Base-by-base conservation (phyloP, 2,797 vertebrate genomes). In the Gymnocypris eckloni region DNA sequence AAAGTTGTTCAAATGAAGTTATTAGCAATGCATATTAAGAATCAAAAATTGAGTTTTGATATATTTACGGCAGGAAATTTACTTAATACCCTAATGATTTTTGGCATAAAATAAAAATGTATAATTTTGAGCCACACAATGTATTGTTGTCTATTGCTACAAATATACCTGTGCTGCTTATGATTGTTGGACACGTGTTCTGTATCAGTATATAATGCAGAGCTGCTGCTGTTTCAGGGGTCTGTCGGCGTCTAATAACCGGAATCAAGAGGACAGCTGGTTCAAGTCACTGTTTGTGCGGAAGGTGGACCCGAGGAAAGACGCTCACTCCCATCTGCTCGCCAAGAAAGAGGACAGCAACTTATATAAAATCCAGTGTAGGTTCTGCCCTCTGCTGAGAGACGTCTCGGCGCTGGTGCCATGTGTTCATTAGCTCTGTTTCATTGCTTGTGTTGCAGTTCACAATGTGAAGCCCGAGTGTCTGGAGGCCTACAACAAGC, bases 401-500 rank as follows among this genome's bases (percentile, higher is more conserved):
- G 71, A 12, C 18, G 22, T 56, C 50, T n/a, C 11, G 2, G 6
- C 59, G 39, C 43, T 4, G 3, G 0, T 39, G n/a, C 7, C 6
- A 48, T 1, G 18, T 41, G 33, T 67, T n/a, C 2, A 76, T 13
- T 18, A n/a, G 25, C 9, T 41, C 83, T 4, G 13, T 48, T 69
- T 1, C 52, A 20, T 77, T 79, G 82, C n/a, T 81, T 87, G 54
- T 70, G 78, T 96, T 97, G 88, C 94, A 99, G 98, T 99, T 96
- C 98, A 99, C 93, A 99, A 97, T 87, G 98, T 99, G 86, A 99
- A 99, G 90, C 98, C 98, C 3, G 98, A 99, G 92, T 99, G 94
- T 94, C 96, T 98, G 91, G 98, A 98, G 3, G 93, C 96, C 50
- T 99, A 99, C 95, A 99, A 99, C 95, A 96, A 97, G 92, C 96